Evolutionary conservation across 2,113 vertebrate species (phyloP).

Genomic region (Indicator indicator): DNA sequence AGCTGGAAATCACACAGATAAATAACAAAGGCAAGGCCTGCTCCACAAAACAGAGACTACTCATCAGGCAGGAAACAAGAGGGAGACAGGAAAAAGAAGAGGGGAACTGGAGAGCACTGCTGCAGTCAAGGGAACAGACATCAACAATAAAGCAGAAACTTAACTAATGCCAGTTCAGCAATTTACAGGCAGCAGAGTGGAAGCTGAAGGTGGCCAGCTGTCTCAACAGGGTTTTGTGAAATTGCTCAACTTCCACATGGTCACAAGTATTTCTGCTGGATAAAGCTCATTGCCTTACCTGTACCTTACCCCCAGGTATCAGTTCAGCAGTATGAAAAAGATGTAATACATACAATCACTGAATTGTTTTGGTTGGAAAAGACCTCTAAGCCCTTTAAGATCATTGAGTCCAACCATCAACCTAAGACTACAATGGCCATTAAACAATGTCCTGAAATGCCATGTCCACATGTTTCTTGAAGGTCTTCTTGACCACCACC

Average conservation of each 20-base stretch:
- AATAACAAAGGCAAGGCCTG: neutral
- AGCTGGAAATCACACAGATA: neutral
- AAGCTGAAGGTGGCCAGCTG: neutral
- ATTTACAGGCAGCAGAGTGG: neutral
- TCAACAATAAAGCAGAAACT: neutral
- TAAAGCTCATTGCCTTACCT: neutral
- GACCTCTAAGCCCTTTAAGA: no score
- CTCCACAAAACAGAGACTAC: neutral
- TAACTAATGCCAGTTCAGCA: neutral
- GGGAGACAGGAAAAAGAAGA: neutral
- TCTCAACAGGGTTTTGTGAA: neutral
- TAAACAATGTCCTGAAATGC: no score
- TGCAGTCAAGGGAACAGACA: neutral
- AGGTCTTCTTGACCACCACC: no score
- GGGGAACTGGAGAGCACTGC: neutral
- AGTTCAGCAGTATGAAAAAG: neutral
- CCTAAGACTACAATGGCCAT: no score
- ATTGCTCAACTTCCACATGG: neutral
- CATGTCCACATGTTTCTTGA: no score
- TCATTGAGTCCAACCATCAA: no score
- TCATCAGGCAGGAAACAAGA: neutral
- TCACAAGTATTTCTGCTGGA: neutral
- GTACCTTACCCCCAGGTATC: neutral
- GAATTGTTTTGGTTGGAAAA: no score
- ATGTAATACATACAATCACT: neutral